Evolutionary conservation across 2,888 invertebrate genomes (phyloP).

Genomic region (Melanargia galathea): DNA sequence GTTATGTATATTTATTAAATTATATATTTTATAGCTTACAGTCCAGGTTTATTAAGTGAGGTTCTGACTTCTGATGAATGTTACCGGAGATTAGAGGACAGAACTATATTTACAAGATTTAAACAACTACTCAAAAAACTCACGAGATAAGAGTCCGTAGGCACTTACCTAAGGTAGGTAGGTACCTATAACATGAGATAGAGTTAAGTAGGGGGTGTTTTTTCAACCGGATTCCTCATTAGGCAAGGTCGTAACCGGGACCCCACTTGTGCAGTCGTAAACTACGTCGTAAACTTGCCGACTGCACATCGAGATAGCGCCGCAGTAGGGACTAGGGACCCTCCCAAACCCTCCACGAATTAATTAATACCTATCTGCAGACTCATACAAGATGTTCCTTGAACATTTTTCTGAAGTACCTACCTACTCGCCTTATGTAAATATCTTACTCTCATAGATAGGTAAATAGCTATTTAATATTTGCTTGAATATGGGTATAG

Average conservation of each 20-base stretch:
- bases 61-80: no score
- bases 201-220: conserved; percentile 1
- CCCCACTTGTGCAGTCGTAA: conserved; percentile 13
- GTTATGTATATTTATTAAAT: no score
- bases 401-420: not conserved
- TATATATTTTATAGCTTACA: no score
- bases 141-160: no score
- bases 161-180: no score
- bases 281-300: conserved; percentile 18
- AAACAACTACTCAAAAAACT: not conserved
- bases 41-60: no score
- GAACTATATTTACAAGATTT: no score
- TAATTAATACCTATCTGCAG: not conserved
- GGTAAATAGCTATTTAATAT: no score
- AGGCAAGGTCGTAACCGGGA: conserved; percentile 18
- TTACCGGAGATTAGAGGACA: no score
- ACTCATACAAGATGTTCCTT: not conserved
- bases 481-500: no score
- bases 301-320: conserved; percentile 3
- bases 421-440: no score
- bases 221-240: conserved; percentile 16
- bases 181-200: not conserved
- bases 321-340: not conserved
- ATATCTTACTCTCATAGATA: no score
- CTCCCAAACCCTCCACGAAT: not conserved